phyloP scores from a whole-genome alignment of 2,888 invertebrate species.

The Laspeyria flexula region DNA sequence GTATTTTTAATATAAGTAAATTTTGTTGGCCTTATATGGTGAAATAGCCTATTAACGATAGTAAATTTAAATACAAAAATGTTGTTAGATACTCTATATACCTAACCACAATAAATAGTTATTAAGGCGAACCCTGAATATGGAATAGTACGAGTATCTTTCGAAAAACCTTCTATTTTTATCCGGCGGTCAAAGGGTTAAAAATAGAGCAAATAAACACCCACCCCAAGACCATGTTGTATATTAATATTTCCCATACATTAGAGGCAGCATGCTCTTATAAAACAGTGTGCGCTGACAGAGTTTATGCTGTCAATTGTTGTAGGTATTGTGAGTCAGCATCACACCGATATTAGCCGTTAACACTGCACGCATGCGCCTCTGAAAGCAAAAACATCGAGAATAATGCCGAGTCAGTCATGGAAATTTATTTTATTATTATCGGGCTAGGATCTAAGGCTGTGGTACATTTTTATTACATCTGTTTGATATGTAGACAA shows the following conservation, averaged over 20 bases:
- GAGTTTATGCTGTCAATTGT: conserved; percentile 61
- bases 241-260: conserved; percentile 31
- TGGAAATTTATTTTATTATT: conserved; percentile 77
- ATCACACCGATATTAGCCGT: conserved; percentile 83
- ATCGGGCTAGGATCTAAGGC: conserved; percentile 58
- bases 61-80: too few species aligned
- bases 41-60: too few species aligned
- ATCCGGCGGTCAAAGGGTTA: too few species aligned
- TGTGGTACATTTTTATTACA: conserved; percentile 46
- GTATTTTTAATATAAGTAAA: too few species aligned
- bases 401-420: conserved; percentile 85
- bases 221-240: conserved; percentile 18
- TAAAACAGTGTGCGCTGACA: conserved; percentile 83
- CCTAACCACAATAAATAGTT: too few species aligned
- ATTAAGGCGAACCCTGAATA: too few species aligned
- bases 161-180: too few species aligned
- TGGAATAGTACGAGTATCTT: too few species aligned
- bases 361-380: conserved; percentile 85
- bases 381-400: conserved; percentile 84
- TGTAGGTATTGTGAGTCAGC: conserved; percentile 69
- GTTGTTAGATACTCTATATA: too few species aligned
- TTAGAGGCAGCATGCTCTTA: conserved; percentile 83
- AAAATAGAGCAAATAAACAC: not conserved
- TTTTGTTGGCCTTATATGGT: too few species aligned
- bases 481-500: not conserved